Conservation (phyloP, 2,888 invertebrate genomes). For the Arctia plantaginis region DNA sequence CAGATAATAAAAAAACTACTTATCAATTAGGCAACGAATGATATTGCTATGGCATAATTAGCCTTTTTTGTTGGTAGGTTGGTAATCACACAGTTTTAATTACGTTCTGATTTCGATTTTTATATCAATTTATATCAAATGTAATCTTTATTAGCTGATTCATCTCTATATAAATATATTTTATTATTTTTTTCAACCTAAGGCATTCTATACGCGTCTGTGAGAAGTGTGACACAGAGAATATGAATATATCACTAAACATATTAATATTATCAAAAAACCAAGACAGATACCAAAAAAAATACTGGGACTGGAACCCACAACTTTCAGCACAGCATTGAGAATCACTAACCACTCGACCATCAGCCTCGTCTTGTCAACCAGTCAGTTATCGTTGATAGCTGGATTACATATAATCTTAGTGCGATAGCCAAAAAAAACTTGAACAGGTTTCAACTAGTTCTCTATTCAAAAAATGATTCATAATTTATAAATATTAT, state of each 20-base stretch:
- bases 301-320: background rate
- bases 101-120: too few relatives aligned
- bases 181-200: too few relatives aligned
- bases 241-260: too few relatives aligned
- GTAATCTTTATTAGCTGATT: too few relatives aligned
- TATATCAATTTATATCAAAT: too few relatives aligned
- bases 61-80: too few relatives aligned
- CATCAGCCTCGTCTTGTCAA: background rate
- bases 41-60: background rate
- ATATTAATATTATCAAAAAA: too few relatives aligned
- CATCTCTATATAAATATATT: too few relatives aligned
- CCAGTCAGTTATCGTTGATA: background rate
- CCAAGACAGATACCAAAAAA: too few relatives aligned
- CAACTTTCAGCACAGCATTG: background rate
- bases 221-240: too few relatives aligned
- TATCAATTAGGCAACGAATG: background rate
- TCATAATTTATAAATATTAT: background rate
- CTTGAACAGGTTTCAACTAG: constrained; percentile 2
- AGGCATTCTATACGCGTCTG: too few relatives aligned
- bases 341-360: background rate
- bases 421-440: background rate
- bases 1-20: background rate
- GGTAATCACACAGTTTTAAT: too few relatives aligned
- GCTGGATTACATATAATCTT: background rate
- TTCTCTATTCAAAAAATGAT: background rate